phyloP scores from a whole-genome alignment of 2,888 invertebrate species.

The Himalopsyche tibetana region DNA sequence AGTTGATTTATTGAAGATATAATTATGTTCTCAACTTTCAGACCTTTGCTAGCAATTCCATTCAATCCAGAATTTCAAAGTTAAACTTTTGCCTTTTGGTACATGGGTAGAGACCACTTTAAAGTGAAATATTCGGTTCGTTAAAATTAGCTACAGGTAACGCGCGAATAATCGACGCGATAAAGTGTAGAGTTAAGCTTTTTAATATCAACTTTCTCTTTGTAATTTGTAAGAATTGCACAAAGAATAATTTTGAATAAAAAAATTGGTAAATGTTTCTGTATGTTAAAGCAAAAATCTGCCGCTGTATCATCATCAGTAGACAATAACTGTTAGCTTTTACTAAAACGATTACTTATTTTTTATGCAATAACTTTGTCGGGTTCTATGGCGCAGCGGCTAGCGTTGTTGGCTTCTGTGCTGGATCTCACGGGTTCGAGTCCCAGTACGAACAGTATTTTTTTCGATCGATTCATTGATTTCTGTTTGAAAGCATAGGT shows the following conservation, averaged over 20 bases:
- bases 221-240: constrained; percentile 20
- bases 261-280: not conserved
- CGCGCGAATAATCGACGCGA: constrained; percentile 29
- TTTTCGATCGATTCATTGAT: too few relatives aligned
- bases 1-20: constrained; percentile 58
- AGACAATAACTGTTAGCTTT: too few relatives aligned
- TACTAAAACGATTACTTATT: too few relatives aligned
- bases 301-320: too few relatives aligned
- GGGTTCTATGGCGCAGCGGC: too few relatives aligned
- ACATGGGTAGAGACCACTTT: constrained; percentile 41
- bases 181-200: constrained; percentile 23
- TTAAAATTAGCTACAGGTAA: constrained; percentile 41
- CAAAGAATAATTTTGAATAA: not conserved
- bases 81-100: constrained; percentile 46
- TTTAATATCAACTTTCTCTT: constrained; percentile 16
- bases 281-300: too few relatives aligned
- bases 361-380: too few relatives aligned
- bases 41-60: constrained; percentile 48
- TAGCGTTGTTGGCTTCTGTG: too few relatives aligned
- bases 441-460: too few relatives aligned
- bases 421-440: too few relatives aligned
- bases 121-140: constrained; percentile 39
- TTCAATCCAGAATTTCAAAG: constrained; percentile 57
- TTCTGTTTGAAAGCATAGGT: too few relatives aligned
- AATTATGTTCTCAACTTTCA: constrained; percentile 54